These are phyloP conservation scores for Achlya flavicornis DNA, from an alignment of 2,888 invertebrate species.

Conservation along the genomic window DNA sequence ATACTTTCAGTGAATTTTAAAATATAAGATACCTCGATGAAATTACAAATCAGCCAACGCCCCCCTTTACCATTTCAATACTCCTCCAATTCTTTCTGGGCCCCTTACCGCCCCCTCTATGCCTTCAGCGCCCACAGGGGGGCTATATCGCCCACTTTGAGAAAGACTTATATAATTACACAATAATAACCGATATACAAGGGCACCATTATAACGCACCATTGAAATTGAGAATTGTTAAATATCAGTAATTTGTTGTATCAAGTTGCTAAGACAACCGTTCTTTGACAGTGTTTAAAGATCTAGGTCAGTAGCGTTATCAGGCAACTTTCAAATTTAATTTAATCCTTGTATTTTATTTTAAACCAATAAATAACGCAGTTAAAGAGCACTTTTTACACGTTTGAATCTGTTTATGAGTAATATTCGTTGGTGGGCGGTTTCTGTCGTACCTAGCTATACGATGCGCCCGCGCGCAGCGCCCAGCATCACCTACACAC, in stretches of 20 bases:
- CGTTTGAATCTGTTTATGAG: neutral
- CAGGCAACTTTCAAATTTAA: slow-evolving; percentile 34
- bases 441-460: slow-evolving; percentile 67
- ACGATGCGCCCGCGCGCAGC: slow-evolving; percentile 36
- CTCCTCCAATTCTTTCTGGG: too few relatives aligned
- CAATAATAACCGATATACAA: neutral
- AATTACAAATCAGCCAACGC: too few relatives aligned
- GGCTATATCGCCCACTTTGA: too few relatives aligned
- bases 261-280: slow-evolving; percentile 47
- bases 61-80: too few relatives aligned
- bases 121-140: too few relatives aligned
- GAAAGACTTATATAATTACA: neutral
- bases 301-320: slow-evolving; percentile 51
- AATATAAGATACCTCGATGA: too few relatives aligned
- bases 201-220: slow-evolving; percentile 22
- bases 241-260: slow-evolving; percentile 34
- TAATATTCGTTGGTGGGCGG: slow-evolving; percentile 65
- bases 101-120: too few relatives aligned
- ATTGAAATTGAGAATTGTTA: slow-evolving; percentile 14
- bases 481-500: slow-evolving; percentile 49
- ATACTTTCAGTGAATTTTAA: too few relatives aligned
- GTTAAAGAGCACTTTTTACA: neutral
- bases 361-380: neutral
- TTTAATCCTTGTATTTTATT: neutral
- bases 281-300: slow-evolving; percentile 43